Conservation (phyloP, 2,113 vertebrate genomes). For the Leuciscus idus region DNA sequence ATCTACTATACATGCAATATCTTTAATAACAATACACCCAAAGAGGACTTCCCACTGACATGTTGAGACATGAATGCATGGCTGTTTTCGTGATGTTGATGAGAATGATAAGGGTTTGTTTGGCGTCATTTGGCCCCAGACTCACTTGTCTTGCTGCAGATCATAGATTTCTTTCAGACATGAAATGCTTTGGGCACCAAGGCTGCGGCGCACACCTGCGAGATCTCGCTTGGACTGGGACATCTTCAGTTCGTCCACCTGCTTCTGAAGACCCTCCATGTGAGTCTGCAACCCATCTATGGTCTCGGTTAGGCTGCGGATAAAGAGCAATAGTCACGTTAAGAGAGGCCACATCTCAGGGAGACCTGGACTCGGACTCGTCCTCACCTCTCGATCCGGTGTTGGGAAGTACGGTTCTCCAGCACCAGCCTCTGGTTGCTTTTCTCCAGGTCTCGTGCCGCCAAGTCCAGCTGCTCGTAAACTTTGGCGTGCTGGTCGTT, state of each 20-base stretch:
- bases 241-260: conserved; percentile 85
- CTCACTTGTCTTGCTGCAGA: conserved; percentile 82
- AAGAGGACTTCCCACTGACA: neutral
- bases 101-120: neutral
- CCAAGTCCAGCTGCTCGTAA: conserved; percentile 91
- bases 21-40: neutral
- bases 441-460: conserved; percentile 88
- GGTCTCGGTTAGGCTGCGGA: conserved; percentile 87
- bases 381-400: conserved; percentile 85
- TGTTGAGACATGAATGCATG: neutral
- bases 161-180: conserved; percentile 91
- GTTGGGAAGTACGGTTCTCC: conserved; percentile 88
- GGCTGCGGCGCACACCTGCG: conserved; percentile 75
- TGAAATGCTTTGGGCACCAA: conserved; percentile 81
- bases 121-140: neutral
- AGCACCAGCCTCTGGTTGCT: conserved; percentile 85
- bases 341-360: neutral
- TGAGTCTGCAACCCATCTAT: conserved; percentile 86
- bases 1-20: neutral
- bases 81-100: neutral
- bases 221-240: conserved; percentile 66
- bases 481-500: conserved; percentile 95
- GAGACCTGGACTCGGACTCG: neutral
- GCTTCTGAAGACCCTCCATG: conserved; percentile 86
- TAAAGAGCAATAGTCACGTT: neutral